Evolutionary conservation across 2,113 vertebrate species (phyloP), one percentile per base, ranked within the genome.

Genomic region (Chamaea fasciata): DNA sequence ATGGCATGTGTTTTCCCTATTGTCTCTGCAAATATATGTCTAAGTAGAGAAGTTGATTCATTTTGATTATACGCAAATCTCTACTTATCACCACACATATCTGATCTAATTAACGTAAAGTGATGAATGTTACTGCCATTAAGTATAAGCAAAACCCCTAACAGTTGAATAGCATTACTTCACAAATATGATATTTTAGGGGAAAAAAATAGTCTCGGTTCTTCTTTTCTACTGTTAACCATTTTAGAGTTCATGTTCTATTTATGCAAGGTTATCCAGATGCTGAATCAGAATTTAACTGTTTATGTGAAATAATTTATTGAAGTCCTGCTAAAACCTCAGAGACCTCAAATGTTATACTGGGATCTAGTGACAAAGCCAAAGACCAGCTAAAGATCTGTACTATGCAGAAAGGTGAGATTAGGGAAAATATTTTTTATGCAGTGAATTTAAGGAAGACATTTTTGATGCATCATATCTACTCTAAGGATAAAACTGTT

Each of bases 71-170:
- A 31, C 57, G 67, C 37, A 83, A 42, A 30, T 77, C 60, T 95
- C 69, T 81, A 52, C 56, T 97, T 87, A 37, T 74, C 53, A 67
- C 7, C 62, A 73, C 44, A 71, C 41, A 76, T 91, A 94, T 86
- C 81, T 92, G 93, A 87, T 83, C 26, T 83, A 79, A 83, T 95
- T 94, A 91, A 59, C 31, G 73, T 63, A 86, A 94, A 79, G 23
- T 67, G 68, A 83, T 81, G 20, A 94, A 92, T 81, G 49, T 24
- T 90, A 73, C 28, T 91, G 77, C 7, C 42, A 63, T 80, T 62
- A 63, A 82, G 83, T 39, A 70, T 52, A 52, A 95, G 23, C 62
- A 79, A 59, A 89, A 56, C 11, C 39, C 33, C 31, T 90, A 91
- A 75, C 19, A 93, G 50, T 3, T 86, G 23, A 68, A 85, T 65